Base-by-base conservation (phyloP, 2,113 vertebrate genomes). In the Ranitomeya imitator region DNA sequence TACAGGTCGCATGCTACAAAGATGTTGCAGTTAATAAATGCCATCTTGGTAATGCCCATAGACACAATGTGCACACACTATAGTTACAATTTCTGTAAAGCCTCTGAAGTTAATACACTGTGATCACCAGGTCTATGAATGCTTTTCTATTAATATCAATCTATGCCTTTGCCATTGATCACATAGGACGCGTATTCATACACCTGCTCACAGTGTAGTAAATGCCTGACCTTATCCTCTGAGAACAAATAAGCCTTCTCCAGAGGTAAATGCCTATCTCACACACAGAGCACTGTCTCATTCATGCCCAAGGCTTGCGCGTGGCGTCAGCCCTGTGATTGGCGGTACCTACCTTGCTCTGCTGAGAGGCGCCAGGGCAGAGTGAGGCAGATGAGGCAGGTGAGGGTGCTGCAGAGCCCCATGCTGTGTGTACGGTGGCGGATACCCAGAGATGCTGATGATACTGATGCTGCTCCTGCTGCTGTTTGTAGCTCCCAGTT, bases 371-470 rank as follows among this genome's bases (percentile, higher is more conserved):
- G 78, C 23, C 51, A 31, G 73, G 87, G 87, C 21, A 89, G 81
- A 77, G 82, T 79, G 87, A 89, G 57, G 61, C 61, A 79, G 81
- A 89, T 54, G 23, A 89, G 73, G 82, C 73, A 89, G 82, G 87
- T 84, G 60, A 89, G 82, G 60, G 87, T 85, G 74, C 81, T 85
- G 82, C 87, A 84, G 71, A 85, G 87, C 73, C 87, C 87, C 87
- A 89, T 89, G 87, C 82, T 89, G 87, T 78, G 87, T 65, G 87
- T 31, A 84, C 65, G 71, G 65, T 54, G 65, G n/a, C n/a, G n/a
- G 87, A 85, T 89, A 69, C 73, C 82, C 87, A 89, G 87, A 63
- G 87, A 89, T 69, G 63, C 81, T 79, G 86, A 81, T 79, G 86
- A 81, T 83, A 57, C 86, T 83, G 87, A 78, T 85, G 81, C 81